These are phyloP conservation scores for Hydrozoanthus gracilis DNA, from an alignment of 92 coral and sea anemone species.

Conservation along the genomic window DNA sequence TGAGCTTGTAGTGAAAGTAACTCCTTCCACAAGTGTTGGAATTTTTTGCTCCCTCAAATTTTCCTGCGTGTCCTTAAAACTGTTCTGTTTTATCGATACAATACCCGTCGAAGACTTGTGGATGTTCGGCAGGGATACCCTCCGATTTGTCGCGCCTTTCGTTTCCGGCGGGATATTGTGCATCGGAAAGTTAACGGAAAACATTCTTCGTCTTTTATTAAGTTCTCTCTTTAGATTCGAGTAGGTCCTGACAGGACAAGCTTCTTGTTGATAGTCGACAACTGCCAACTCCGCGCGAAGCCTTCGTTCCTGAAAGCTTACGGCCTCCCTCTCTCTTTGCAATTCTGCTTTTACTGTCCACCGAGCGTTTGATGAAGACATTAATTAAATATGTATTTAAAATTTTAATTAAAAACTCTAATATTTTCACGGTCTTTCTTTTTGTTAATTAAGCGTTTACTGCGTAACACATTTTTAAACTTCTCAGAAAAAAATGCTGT, in stretches of 20 bases:
- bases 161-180: background rate
- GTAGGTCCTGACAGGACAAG: background rate
- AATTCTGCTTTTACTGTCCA: no score
- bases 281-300: background rate
- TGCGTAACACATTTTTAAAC: no score
- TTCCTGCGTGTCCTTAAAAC: background rate
- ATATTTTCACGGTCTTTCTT: no score
- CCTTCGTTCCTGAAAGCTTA: background rate
- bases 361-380: no score
- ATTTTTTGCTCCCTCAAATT: background rate
- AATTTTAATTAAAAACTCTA: no score
- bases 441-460: no score
- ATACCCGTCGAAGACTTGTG: background rate
- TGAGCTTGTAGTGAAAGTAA: background rate
- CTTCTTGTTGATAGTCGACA: background rate
- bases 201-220: conserved; percentile 2
- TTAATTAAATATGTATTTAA: no score
- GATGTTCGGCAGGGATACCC: conserved; percentile 5
- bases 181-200: background rate
- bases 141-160: background rate
- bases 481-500: no score
- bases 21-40: conserved; percentile 4
- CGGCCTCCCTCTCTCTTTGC: no score
- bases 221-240: background rate
- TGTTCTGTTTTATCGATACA: background rate